Base-by-base conservation (phyloP, 2,888 invertebrate genomes). In the Netelia inedita region DNA sequence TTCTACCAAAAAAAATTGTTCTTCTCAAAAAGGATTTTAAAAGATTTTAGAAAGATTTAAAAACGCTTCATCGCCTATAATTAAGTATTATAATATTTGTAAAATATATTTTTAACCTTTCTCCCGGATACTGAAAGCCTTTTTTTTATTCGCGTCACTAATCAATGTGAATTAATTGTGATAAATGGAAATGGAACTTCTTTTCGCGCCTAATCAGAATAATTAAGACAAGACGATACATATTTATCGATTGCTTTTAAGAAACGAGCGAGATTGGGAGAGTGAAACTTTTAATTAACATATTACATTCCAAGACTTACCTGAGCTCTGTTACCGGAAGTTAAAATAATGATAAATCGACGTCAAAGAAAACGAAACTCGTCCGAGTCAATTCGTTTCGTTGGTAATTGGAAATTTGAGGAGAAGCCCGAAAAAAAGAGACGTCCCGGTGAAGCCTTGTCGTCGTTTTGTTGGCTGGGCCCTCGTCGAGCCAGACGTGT, bases 401-500 rank as follows among this genome's bases (percentile, higher is more conserved):
- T 10, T 46, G 65, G 21, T 53, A 75, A 83, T 75, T 75, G 59
- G 79, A 66, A 74, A 83, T 83, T 69, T 14, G 69, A 83, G 74
- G 10, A 74, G 79, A 83, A 83, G 79, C 83, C 83, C 50, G 35
- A 73, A 68, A 65, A 79, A 66, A 28, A 23, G 11, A 14, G 8
- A 21, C 21, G 55, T 35, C 9, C 35, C 28, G 57, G 59, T 23
- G 79, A 83, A 75, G 71, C 75, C 74, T 63, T 23, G 50, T 46
- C 61, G 28, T 69, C 43, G 74, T 79, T 61, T 66, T 59, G 35
- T 41, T 35, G 66, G 21, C 71, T 50, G 69, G 59, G n/a, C 72
- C 65, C 46, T 59, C 35, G 59, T 46, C 23, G 55, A 66, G 65
- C 19, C 57, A 75, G 41, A 72, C 75, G 35, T 21, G 35, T 63